These are phyloP conservation scores for Eclectus roratus DNA, from an alignment of 2,113 vertebrate genomes.

Conservation along the genomic window DNA sequence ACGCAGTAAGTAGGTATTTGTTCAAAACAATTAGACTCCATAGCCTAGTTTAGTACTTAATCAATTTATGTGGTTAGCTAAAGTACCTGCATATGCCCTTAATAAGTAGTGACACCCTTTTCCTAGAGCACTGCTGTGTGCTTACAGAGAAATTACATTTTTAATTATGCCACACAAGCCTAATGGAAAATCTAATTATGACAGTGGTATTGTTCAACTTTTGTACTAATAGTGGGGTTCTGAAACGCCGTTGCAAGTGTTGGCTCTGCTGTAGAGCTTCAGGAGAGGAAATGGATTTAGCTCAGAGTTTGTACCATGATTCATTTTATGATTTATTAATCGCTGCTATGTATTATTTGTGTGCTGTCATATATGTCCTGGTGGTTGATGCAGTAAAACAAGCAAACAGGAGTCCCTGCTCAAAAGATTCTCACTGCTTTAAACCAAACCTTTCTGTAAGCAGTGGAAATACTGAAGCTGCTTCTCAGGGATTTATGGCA, in stretches of 20 bases:
- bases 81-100: slow-evolving; percentile 23
- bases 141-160: slow-evolving; percentile 73
- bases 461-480: neutral
- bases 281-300: neutral
- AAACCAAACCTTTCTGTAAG: neutral
- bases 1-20: slow-evolving; percentile 26
- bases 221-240: neutral
- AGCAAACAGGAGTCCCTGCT: neutral
- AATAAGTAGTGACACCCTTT: slow-evolving; percentile 70
- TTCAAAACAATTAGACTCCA: slow-evolving; percentile 39
- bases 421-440: neutral
- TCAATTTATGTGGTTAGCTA: slow-evolving; percentile 20
- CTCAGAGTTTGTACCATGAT: neutral
- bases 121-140: slow-evolving; percentile 55
- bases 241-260: neutral
- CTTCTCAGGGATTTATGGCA: neutral
- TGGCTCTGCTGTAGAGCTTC: neutral
- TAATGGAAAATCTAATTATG: slow-evolving; percentile 77
- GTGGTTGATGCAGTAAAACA: neutral
- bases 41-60: slow-evolving; percentile 26
- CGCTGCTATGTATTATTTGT: neutral
- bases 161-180: slow-evolving; percentile 73
- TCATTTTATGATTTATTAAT: slow-evolving; percentile 15
- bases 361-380: neutral
- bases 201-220: slow-evolving; percentile 63